Conservation (phyloP, 2,888 invertebrate genomes). For the Meteorus colon region DNA sequence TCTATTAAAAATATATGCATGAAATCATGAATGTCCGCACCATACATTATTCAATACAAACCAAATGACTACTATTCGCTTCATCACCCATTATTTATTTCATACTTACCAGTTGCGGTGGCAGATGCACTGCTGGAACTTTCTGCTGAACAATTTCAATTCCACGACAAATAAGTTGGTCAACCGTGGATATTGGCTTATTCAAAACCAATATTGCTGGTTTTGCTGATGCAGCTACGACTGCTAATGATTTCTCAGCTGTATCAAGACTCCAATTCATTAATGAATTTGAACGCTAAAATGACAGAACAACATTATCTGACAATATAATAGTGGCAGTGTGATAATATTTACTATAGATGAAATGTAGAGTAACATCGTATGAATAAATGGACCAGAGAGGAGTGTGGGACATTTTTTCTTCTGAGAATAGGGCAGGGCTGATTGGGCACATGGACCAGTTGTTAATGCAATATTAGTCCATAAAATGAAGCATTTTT, state of each 20-base stretch:
- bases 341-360: too few species aligned
- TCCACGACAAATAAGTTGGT: conserved; percentile 86
- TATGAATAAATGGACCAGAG: too few species aligned
- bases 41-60: background rate
- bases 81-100: background rate
- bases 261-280: conserved; percentile 85
- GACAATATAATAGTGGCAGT: too few species aligned
- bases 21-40: too few species aligned
- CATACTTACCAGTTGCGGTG: conserved; percentile 85
- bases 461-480: too few species aligned
- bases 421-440: too few species aligned
- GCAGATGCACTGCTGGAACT: conserved; percentile 87
- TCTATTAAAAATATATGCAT: too few species aligned
- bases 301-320: background rate
- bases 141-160: conserved; percentile 89
- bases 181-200: conserved; percentile 82
- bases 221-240: conserved; percentile 82
- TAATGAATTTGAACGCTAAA: conserved; percentile 81
- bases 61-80: background rate
- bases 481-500: too few species aligned
- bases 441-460: too few species aligned
- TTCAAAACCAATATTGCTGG: conserved; percentile 81
- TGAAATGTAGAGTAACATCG: too few species aligned
- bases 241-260: conserved; percentile 83
- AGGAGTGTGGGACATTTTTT: too few species aligned